Base-by-base conservation (phyloP, 2,888 invertebrate genomes). In the Syrista parreyssii region DNA sequence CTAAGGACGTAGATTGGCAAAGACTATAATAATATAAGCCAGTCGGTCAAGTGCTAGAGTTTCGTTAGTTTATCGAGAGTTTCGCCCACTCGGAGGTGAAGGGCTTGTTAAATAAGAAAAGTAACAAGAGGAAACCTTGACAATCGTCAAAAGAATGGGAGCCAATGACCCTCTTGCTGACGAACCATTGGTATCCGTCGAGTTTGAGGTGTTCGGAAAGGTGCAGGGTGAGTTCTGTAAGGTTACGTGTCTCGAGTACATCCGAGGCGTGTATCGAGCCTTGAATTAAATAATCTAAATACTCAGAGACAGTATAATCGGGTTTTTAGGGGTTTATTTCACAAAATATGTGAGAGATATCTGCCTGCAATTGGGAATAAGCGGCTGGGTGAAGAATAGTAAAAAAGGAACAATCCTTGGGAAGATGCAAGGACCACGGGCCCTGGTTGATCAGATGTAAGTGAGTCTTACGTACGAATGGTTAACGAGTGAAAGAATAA, bases 381-480 rank as follows among this genome's bases (percentile, higher is more conserved):
- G 94, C 34, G 98, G 98, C 12, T 98, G 98, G 98, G 96, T 98
- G 84, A 97, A 97, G 92, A 98, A 98, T 91, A 96, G 96, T 72
- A 96, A 95, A 91, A 94, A 94, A 80, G 97, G 97, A 32, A 97
- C 98, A 23, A 97, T 98, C 76, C 94, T 96, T 11, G 98, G 98
- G 75, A 96, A 97, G 91, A 94, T 98, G 90, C 97, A 98, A 92
- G 98, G 98, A 15, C 93, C 93, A 72, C 96, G 95, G 89, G 92
- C 94, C 11, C 94, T 94, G 85, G 93, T 98, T 76, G 96, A 97
- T 88, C 95, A 96, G 89, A 96, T 98, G 98, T 98, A 92, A 94
- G 96, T 93, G 85, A 76, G 74, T 73, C 55, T 75, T 80, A 74
- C 31, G 12, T 30, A 71, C 12, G 40, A 55, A 55, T 55, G 9